Evolutionary conservation across 2,113 vertebrate genomes (phyloP), one percentile per base, ranked within the genome.

Genomic region (Chascanopsetta lugubris): DNA sequence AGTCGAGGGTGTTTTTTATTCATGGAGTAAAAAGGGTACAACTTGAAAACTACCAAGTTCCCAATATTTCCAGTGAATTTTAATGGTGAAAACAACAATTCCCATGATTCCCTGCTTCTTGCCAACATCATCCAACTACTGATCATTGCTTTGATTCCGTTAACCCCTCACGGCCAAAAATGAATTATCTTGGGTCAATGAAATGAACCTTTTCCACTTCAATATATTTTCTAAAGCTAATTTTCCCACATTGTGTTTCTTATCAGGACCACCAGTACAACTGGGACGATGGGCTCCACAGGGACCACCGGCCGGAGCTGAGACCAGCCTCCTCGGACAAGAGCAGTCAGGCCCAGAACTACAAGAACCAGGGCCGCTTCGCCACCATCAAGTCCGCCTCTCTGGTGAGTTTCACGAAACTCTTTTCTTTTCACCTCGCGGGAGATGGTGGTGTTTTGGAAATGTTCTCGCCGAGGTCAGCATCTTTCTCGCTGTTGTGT

Each of bases 351-450:
- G 93, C 94, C 87, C 94, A 95, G 83, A 95, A 95, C 92, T 97
- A 96, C 93, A 95, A 95, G 93, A 96, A 94, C 94, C 93, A 95
- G 84, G 94, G 96, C 86, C 95, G 95, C 90, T 98, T 99, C 88
- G 95, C 97, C 88, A 99, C 97, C 89, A 98, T 99, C 90, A 98
- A 97, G 92, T 98, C 97, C 70, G 97, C 97, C 70, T 99, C 97
- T 85, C 94, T 99, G 94, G 97, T 99, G 91, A 94, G 95, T 87
- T 34, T 20, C 6, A 17, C 22, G 18, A 40, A 60, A 8, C 3
- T 18, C 2, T 20, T 10, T 42, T 55, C 0, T 49, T 54, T 45
- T 18, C 36, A 7, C 9, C 48, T 34, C 32, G 29, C 34, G 13
- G 20, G 45, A 1, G 55, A 42, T 12, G 3, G 9, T 48, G 20